Percentiles rank a stretch among this genome's conserved stretches.
Conservation (phyloP, 2,113 vertebrate species). For the Asarcornis scutulata region DNA sequence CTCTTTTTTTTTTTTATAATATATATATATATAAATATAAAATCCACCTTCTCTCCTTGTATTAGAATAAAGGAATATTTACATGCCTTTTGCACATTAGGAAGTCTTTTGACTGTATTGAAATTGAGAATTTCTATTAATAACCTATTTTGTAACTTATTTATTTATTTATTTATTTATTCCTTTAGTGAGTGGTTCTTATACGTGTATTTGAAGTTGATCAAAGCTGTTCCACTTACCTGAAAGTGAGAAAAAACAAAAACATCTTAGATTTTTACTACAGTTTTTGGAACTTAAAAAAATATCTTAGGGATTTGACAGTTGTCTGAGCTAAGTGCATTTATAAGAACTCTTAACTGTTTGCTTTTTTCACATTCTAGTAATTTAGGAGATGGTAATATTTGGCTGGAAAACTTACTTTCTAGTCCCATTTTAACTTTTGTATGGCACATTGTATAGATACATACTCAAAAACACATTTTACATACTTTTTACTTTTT, state of each 20-base stretch:
- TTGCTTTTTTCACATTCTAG: neutral
- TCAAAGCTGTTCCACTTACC: conserved; percentile 36
- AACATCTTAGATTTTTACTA: neutral
- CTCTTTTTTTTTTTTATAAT: neutral
- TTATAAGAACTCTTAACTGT: neutral
- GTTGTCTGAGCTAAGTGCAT: neutral
- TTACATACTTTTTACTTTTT: neutral
- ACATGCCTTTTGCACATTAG: neutral
- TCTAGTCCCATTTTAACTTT: neutral
- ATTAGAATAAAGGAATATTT: neutral
- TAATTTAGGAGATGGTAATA: neutral
- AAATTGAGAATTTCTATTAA: neutral
- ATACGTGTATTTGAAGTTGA: neutral
- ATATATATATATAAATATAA: too few species aligned
- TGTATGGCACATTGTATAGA: neutral
- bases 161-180: neutral
- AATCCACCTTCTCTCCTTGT: neutral
- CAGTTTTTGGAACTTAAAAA: neutral
- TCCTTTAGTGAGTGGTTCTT: neutral
- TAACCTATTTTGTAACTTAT: neutral
- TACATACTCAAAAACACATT: neutral
- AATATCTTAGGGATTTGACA: neutral
- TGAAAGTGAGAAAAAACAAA: neutral
- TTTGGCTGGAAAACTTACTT: neutral
- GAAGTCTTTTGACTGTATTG: neutral